These are phyloP conservation scores for Ptychochromis oligacanthus DNA, from an alignment of 2,113 vertebrate genomes.

Conservation along the genomic window DNA sequence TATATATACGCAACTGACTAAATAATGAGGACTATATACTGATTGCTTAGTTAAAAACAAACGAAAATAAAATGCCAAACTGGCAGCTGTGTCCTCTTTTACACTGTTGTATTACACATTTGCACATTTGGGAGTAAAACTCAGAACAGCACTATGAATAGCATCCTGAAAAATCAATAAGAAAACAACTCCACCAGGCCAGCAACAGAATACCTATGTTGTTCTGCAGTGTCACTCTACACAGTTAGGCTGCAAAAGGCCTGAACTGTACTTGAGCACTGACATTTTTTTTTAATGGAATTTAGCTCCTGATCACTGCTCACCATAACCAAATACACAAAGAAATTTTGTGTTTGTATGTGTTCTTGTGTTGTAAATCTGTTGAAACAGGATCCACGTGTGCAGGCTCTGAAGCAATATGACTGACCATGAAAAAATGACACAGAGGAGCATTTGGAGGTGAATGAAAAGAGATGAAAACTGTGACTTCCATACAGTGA, in stretches of 20 bases:
- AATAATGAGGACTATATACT: too few species aligned
- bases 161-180: slow-evolving; percentile 31
- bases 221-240: slow-evolving; percentile 22
- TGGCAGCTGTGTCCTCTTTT: too few species aligned
- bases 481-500: slow-evolving; percentile 13
- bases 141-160: slow-evolving; percentile 1
- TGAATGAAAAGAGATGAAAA: slow-evolving; percentile 39
- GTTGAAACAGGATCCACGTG: slow-evolving; percentile 42
- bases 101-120: neutral
- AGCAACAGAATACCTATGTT: slow-evolving; percentile 9
- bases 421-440: slow-evolving; percentile 16
- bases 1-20: too few species aligned
- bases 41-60: too few species aligned
- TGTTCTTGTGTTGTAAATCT: slow-evolving; percentile 12
- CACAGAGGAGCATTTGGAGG: slow-evolving; percentile 13
- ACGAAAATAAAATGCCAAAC: too few species aligned
- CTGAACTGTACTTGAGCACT: neutral
- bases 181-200: neutral
- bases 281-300: too few species aligned
- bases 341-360: neutral
- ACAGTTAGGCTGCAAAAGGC: neutral
- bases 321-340: neutral
- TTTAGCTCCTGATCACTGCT: neutral
- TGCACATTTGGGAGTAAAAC: neutral
- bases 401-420: slow-evolving; percentile 5